Conservation (phyloP, 2,797 vertebrate species). For the Malacoraja senta region DNA sequence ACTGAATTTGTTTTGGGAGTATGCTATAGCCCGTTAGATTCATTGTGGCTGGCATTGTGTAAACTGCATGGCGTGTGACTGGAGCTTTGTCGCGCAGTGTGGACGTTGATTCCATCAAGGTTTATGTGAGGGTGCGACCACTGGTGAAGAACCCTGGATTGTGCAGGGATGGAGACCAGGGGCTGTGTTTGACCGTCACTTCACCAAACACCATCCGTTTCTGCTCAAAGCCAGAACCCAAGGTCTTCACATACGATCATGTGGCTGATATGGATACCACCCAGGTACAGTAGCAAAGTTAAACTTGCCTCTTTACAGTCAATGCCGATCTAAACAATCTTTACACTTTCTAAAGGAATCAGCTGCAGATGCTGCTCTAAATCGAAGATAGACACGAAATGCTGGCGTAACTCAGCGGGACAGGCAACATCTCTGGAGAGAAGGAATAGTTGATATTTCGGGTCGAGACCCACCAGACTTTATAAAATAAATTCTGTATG, state of each 20-base stretch:
- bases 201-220: constrained; percentile 76
- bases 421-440: no score
- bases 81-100: constrained; percentile 47
- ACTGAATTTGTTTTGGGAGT: background rate
- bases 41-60: background rate
- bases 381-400: no score
- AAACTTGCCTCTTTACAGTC: background rate
- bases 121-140: constrained; percentile 83
- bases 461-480: no score
- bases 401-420: no score
- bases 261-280: constrained; percentile 80
- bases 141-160: constrained; percentile 59
- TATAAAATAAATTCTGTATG: no score
- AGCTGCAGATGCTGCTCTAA: no score
- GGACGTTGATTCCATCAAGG: constrained; percentile 85
- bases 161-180: constrained; percentile 67
- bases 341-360: background rate
- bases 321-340: background rate
- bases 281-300: constrained; percentile 63
- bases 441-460: no score
- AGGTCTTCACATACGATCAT: constrained; percentile 84
- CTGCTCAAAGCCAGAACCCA: constrained; percentile 83
- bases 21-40: background rate
- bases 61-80: background rate
- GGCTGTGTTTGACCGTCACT: constrained; percentile 73